Conservation (phyloP, 1,140 invertebrate genomes). For the Neoseiulus cucumeris region DNA sequence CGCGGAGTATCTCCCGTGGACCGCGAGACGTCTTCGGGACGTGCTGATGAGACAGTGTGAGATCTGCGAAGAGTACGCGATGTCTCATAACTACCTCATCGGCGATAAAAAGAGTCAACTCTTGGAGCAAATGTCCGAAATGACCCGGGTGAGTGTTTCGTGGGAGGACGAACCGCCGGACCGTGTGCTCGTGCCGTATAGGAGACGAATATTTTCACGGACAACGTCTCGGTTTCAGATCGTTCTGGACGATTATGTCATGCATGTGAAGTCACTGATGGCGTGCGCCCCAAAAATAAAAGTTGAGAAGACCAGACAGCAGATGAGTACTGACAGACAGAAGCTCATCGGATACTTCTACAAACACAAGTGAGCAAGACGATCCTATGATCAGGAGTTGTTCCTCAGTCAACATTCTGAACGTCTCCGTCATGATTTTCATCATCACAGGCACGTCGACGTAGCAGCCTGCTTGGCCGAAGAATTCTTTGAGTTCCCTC, state of each 20-base stretch:
- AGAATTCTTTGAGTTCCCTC: not conserved
- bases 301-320: not conserved
- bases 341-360: not conserved
- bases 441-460: not conserved
- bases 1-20: not conserved
- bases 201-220: too few relatives aligned
- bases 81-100: not conserved
- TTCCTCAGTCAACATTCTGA: too few relatives aligned
- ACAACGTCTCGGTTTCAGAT: not conserved
- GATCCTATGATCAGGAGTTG: too few relatives aligned
- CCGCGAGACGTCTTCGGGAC: not conserved
- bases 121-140: not conserved
- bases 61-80: not conserved
- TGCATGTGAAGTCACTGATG: not conserved
- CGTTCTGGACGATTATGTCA: not conserved
- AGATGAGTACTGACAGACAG: not conserved
- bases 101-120: not conserved
- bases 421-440: too few relatives aligned
- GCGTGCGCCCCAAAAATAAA: not conserved
- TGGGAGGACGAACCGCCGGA: too few relatives aligned
- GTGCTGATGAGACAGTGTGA: not conserved
- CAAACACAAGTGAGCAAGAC: constrained; percentile 3
- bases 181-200: too few relatives aligned
- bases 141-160: not conserved
- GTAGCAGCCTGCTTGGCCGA: not conserved